Base-by-base conservation (phyloP, 2,113 vertebrate genomes). In the Tenebrosternarchus preto region DNA sequence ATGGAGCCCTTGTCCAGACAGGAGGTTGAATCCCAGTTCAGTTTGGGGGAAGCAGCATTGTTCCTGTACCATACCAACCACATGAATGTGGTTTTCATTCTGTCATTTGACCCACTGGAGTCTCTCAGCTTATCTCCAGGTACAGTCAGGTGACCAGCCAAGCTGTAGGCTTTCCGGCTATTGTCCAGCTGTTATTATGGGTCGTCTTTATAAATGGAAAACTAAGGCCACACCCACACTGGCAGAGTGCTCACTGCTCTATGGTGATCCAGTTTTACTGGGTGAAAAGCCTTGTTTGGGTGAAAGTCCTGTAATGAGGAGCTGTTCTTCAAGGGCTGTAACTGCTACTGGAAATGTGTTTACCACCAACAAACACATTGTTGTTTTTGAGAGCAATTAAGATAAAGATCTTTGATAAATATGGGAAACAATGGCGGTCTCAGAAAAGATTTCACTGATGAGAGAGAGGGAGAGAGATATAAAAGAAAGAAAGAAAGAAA, bases 371-470 rank as follows among this genome's bases (percentile, higher is more conserved):
- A 36, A 77, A 67, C 33, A 63, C 68, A 24, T 27, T 36, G 24
- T n/a, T 82, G 43, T 82, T 88, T 82, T 78, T 50, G 22, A 84
- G 33, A 74, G 67, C 76, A 83, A 85, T 85, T 83, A 85, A 83
- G 83, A 83, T 80, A 80, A 39, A 24, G 43, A 86, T 81, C 81
- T 83, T 67, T 70, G 0, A 66, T 60, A 72, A 75, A 77, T 60
- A 77, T 75, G 36, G 55, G 19, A 50, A 86, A 86, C 76, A 73
- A 83, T 55, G 66, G 16, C 39, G 19, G 29, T 73, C 66, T 63
- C 11, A 66, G 39, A 50, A 36, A 12, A 60, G 33, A 53, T 64
- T 27, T 29, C 56, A 29, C 39, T 43, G 27, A n/a, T 46, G 50
- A 22, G 80, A 36, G n/a, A 43, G 60, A 24, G 39, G 64, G n/a